Evolutionary conservation across 2,113 vertebrate species (phyloP).

Genomic region (Syrrhaptes paradoxus): DNA sequence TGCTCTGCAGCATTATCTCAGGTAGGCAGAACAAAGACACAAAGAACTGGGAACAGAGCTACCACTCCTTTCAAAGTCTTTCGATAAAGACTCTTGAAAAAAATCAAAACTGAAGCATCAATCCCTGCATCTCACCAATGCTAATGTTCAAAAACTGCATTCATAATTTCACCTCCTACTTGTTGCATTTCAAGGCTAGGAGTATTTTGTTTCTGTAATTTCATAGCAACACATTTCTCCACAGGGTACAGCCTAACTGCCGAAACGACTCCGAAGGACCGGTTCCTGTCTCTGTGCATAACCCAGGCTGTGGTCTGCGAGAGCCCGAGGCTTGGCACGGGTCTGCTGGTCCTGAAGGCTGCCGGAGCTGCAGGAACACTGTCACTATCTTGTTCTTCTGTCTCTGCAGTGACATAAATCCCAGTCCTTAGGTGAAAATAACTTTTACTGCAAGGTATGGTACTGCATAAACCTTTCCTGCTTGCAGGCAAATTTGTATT

Average conservation of each 20-base stretch:
- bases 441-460: not conserved
- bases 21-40: not conserved
- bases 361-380: not conserved
- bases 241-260: accelerated
- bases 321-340: not conserved
- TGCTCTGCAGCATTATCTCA: not conserved
- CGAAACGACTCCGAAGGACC: not conserved
- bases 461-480: not conserved
- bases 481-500: not conserved
- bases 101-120: not conserved
- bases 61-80: not conserved
- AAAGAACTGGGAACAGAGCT: not conserved
- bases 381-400: not conserved
- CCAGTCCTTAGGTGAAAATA: not conserved
- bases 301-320: accelerated
- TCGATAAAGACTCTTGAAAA: too few species aligned
- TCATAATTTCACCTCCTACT: not conserved
- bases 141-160: not conserved
- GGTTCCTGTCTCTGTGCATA: not conserved
- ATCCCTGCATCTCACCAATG: not conserved
- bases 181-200: not conserved
- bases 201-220: not conserved
- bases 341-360: not conserved
- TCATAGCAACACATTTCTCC: not conserved
- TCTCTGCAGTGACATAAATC: not conserved